phyloP scores from a whole-genome alignment of 2,888 invertebrate species.

The Himalopsyche anomala region DNA sequence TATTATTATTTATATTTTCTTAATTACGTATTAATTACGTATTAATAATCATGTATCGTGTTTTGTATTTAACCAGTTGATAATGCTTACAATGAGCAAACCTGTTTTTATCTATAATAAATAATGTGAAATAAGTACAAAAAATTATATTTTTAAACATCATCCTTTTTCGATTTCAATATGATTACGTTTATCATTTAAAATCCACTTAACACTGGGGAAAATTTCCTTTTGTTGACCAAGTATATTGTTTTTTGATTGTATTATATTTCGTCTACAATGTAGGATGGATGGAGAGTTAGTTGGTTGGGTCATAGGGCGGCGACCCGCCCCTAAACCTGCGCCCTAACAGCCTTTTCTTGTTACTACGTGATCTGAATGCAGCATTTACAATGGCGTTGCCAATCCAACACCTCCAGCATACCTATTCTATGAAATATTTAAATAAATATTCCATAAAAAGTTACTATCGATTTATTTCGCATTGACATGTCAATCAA shows the following conservation, averaged over 20 bases:
- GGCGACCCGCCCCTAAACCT: conserved; percentile 47
- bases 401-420: conserved; percentile 8
- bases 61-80: too few relatives aligned
- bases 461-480: too few relatives aligned
- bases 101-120: too few relatives aligned
- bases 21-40: too few relatives aligned
- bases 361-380: conserved; percentile 40
- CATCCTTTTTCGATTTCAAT: too few relatives aligned
- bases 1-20: too few relatives aligned
- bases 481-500: too few relatives aligned
- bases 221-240: neutral
- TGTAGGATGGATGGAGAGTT: conserved; percentile 12
- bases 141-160: too few relatives aligned
- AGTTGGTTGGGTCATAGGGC: conserved; percentile 10
- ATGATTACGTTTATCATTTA: neutral
- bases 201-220: neutral
- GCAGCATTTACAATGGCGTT: conserved; percentile 34
- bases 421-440: neutral
- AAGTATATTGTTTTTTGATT: conserved; percentile 7
- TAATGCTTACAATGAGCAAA: too few relatives aligned
- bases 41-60: too few relatives aligned
- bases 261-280: conserved; percentile 29
- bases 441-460: too few relatives aligned
- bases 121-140: too few relatives aligned
- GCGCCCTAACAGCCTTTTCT: conserved; percentile 46